A percentile compares a stretch with the other conserved stretches of the same genome.
Conservation (phyloP, 1,140 invertebrate genomes). For the Hylaeus anthracinus region DNA sequence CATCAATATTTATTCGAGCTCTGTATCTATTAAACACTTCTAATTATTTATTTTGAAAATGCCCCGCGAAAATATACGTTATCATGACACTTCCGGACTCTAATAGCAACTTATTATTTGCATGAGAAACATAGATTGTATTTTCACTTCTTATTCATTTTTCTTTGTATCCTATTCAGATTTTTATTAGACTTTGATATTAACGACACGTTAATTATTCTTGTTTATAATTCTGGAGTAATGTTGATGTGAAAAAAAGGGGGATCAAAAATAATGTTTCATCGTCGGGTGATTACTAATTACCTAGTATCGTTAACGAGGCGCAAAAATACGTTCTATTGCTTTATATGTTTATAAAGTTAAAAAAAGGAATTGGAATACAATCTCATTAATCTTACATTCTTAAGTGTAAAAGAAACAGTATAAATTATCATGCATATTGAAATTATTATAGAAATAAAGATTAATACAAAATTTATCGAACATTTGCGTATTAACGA, state of each 20-base stretch:
- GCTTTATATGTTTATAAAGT: conserved; percentile 15
- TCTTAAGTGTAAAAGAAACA: background rate
- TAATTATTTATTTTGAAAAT: background rate
- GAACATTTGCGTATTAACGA: background rate
- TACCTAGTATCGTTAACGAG: background rate
- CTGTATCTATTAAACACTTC: background rate
- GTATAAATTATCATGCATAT: conserved; percentile 15
- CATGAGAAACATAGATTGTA: conserved; percentile 66
- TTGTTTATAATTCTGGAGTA: conserved; percentile 54
- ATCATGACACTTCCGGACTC: conserved; percentile 56
- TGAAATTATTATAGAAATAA: background rate
- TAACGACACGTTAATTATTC: conserved; percentile 52
- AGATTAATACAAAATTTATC: background rate
- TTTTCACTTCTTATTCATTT: conserved; percentile 56
- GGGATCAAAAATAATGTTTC: conserved; percentile 58
- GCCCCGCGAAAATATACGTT: conserved; percentile 17
- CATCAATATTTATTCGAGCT: background rate
- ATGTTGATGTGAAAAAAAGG: conserved; percentile 58
- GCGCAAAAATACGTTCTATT: background rate
- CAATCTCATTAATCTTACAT: background rate
- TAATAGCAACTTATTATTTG: conserved; percentile 58
- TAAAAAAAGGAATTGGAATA: background rate
- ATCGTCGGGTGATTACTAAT: background rate
- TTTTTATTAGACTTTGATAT: conserved; percentile 57
- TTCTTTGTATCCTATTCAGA: conserved; percentile 49